Evolutionary conservation across 2,113 vertebrate genomes (phyloP), one percentile per base, ranked within the genome.

Genomic region (Notothenia rossii): DNA sequence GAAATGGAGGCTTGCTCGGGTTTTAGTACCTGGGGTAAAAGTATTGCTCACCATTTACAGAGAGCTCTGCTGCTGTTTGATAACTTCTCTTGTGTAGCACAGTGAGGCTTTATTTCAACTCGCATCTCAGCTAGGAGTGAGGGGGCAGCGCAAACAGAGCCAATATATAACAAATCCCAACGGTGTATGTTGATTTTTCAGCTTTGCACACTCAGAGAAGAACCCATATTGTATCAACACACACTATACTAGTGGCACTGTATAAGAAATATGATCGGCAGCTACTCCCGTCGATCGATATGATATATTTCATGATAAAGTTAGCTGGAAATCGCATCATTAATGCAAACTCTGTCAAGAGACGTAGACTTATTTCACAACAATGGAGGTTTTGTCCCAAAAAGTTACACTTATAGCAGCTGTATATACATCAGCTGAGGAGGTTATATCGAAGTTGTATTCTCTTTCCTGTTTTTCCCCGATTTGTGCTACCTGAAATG

Each of bases 41-140:
- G 29, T 17, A 62, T 65, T 48, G 50, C 49, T 74, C 73, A 48
- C 63, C 61, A 15, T 65, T 71, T 43, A 18, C 15, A 53, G 36
- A 60, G 67, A 49, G 60, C 50, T 60, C 61, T 86, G 83, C 53
- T 73, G 58, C 36, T 69, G 55, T 11, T 13, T n/a, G 83, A 85
- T 85, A 60, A 75, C 25, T 59, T 14, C 59, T 20, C 4, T 45
- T 50, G 55, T 64, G 73, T 45, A 51, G 46, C 59, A 8, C 51
- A 50, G 71, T 33, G 60, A 72, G 36, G 81, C 48, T 46, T 73
- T 10, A 64, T 72, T 73, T 75, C 61, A 75, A 56, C 15, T 40
- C 33, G 53, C 53, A 43, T 53, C 46, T 18, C 49, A 66, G 60
- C 50, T 66, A 49, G 63, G 75, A 50, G 61, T 54, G 61, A 61